Conservation (phyloP, 2,888 invertebrate genomes). For the Erebia epiphron region DNA sequence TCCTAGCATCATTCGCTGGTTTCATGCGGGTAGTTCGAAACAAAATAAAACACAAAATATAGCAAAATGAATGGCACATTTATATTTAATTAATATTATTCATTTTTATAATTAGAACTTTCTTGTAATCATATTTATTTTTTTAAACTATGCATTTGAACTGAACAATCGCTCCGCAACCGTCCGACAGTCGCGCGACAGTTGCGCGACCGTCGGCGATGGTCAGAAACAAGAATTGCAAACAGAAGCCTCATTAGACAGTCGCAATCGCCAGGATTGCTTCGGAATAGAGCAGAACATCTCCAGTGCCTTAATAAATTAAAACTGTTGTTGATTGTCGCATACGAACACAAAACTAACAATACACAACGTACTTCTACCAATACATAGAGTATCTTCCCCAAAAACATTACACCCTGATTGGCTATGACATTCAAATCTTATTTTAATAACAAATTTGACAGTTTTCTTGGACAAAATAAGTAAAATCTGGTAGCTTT, state of each 20-base stretch:
- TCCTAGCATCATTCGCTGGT: background rate
- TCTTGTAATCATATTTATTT: conserved; percentile 68
- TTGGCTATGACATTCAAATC: conserved; percentile 8
- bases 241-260: conserved; percentile 67
- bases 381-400: background rate
- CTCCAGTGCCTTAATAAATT: conserved; percentile 67
- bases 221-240: conserved; percentile 44
- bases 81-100: conserved; percentile 84
- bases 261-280: conserved; percentile 67
- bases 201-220: conserved; percentile 38
- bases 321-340: conserved; percentile 42
- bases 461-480: background rate
- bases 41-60: conserved; percentile 74
- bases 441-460: background rate
- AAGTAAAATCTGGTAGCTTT: too few species aligned
- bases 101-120: conserved; percentile 82
- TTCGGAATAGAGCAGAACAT: conserved; percentile 45
- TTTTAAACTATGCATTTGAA: conserved; percentile 77
- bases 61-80: conserved; percentile 84
- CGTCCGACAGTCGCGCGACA: conserved; percentile 41
- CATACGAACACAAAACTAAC: background rate
- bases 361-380: background rate
- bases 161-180: conserved; percentile 48
- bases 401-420: background rate
- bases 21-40: background rate